A percentile compares a stretch with the other conserved stretches of the same genome.
Evolutionary conservation across 1,140 invertebrate species (phyloP).

Genomic region (Grapholita molesta): DNA sequence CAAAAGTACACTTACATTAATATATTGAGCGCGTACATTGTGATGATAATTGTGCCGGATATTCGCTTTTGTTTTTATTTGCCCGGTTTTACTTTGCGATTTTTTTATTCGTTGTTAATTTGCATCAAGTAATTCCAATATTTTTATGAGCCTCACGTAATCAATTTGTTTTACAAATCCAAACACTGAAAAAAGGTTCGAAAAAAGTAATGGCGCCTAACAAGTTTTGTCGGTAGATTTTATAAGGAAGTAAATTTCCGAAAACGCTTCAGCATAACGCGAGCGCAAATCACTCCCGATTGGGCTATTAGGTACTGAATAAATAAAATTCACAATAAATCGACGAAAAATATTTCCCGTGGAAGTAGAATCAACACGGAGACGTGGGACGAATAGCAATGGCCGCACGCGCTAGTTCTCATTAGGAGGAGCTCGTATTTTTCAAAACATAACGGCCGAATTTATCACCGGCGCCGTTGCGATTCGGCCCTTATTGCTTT

Average conservation of each 20-base stretch:
- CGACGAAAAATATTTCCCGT: constrained; percentile 1
- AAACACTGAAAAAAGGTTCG: constrained; percentile 4
- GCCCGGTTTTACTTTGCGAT: neutral
- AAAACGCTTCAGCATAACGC: neutral
- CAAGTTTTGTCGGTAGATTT: neutral
- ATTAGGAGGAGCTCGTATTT: constrained; percentile 19
- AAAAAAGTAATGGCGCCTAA: neutral
- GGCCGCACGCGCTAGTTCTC: constrained; percentile 11
- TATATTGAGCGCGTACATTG: constrained; percentile 29
- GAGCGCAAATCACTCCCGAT: constrained; percentile 1
- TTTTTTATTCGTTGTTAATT: neutral
- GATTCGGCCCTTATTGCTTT: constrained; percentile 18
- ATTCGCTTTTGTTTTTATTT: neutral
- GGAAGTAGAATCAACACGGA: neutral
- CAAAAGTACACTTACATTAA: constrained; percentile 38
- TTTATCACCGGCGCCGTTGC: constrained; percentile 20
- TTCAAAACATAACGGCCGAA: constrained; percentile 19
- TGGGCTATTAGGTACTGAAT: constrained; percentile 15
- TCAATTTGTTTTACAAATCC: neutral
- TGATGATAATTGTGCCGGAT: neutral
- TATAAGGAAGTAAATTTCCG: neutral
- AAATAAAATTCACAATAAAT: constrained; percentile 17
- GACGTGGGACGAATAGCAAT: neutral
- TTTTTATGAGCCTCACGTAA: constrained; percentile 10
- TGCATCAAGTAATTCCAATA: neutral